Evolutionary conservation across 2,888 invertebrate genomes (phyloP).

Genomic region (Exephanes ischioxanthus): DNA sequence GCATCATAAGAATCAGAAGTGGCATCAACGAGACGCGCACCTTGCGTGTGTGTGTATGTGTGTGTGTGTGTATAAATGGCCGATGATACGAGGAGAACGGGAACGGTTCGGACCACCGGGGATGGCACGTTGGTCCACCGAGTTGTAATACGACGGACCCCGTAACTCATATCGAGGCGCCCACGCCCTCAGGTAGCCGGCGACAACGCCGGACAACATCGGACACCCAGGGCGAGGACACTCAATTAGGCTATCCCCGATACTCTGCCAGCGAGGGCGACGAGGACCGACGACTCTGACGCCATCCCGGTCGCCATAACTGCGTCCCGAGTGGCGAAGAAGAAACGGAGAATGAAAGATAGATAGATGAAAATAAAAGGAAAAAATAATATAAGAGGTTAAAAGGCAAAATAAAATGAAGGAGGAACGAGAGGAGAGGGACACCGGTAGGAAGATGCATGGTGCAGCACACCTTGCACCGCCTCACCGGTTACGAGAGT

Average conservation of each 20-base stretch:
- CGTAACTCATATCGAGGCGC: conserved; percentile 84
- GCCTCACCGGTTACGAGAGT: conserved; percentile 9
- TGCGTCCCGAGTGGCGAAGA: conserved; percentile 21
- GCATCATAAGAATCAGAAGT: conserved; percentile 46
- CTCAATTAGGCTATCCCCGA: conserved; percentile 81
- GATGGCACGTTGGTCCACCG: conserved; percentile 72
- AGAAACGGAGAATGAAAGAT: conserved; percentile 5
- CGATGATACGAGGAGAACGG: conserved; percentile 62
- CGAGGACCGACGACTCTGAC: conserved; percentile 15
- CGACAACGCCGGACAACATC: conserved; percentile 83
- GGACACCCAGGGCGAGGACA: conserved; percentile 85
- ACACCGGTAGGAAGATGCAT: conserved; percentile 32
- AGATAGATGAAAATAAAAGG: conserved; percentile 19
- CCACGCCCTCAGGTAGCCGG: conserved; percentile 84
- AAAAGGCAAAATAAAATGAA: conserved; percentile 23
- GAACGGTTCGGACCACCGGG: conserved; percentile 60
- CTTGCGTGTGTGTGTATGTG: not conserved
- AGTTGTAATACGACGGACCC: conserved; percentile 83
- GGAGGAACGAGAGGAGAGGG: conserved; percentile 12
- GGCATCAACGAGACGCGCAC: conserved; percentile 27
- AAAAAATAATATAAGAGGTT: not conserved
- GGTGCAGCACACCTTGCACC: conserved; percentile 59
- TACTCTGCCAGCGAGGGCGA: conserved; percentile 28
- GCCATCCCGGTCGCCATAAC: conserved; percentile 39
- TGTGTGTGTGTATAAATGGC: conserved; percentile 74